Percentiles rank a stretch among this genome's conserved stretches.
These are phyloP conservation scores for Lepidurus apus DNA, from an alignment of 1,140 invertebrate genomes.

Conservation along the genomic window DNA sequence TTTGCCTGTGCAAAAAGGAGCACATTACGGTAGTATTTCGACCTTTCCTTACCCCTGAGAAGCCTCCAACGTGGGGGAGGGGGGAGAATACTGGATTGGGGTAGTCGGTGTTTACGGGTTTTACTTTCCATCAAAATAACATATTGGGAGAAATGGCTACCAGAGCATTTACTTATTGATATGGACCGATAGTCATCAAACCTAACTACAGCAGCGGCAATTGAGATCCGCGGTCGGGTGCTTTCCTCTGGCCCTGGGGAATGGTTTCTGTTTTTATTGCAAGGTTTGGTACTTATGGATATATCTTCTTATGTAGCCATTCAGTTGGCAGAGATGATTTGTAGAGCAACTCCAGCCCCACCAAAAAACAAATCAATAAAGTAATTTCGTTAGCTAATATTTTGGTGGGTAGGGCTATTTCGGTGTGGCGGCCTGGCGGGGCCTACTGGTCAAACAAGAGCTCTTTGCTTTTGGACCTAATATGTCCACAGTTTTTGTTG, in stretches of 20 bases:
- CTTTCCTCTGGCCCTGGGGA: not conserved
- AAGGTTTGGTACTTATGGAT: too few relatives aligned
- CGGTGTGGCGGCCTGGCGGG: not conserved
- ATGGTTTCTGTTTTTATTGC: too few relatives aligned
- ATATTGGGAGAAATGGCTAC: not conserved
- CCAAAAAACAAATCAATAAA: not conserved
- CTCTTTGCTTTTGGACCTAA: not conserved
- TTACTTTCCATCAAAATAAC: not conserved
- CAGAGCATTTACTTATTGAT: not conserved
- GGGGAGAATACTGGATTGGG: not conserved
- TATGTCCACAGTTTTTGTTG: not conserved
- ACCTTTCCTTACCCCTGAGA: not conserved
- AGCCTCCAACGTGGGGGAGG: not conserved
- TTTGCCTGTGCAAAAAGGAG: not conserved
- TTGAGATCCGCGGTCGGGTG: not conserved
- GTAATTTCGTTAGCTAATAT: not conserved
- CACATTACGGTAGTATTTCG: not conserved
- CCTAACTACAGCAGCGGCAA: not conserved
- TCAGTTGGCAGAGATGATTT: not conserved
- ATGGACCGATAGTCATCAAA: slow-evolving; percentile 18
- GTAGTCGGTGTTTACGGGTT: not conserved
- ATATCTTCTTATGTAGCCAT: too few relatives aligned
- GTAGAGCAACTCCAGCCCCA: not conserved
- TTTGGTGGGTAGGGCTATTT: not conserved
- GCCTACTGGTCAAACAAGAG: not conserved